phyloP scores from a whole-genome alignment of 1,140 invertebrate genomes.

The Trinorchestia longiramus region DNA sequence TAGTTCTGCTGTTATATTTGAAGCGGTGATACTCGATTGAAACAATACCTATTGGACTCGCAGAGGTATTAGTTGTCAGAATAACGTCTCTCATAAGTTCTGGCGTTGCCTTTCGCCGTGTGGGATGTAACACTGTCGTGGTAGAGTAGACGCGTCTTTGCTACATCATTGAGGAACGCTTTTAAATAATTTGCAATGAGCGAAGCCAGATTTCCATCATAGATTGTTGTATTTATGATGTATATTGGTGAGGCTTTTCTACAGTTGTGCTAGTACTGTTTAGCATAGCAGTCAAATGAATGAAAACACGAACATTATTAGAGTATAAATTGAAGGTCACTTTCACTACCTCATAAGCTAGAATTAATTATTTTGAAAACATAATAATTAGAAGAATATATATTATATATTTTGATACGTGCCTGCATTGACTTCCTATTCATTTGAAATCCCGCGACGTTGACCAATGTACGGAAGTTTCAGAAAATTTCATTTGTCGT shows the following conservation, averaged over 20 bases:
- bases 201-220: not conserved
- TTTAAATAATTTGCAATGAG: not conserved
- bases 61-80: not conserved
- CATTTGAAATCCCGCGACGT: not conserved
- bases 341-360: not conserved
- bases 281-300: not conserved
- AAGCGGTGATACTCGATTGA: not conserved
- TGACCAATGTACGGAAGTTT: not conserved
- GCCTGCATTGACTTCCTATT: not conserved
- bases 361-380: not conserved
- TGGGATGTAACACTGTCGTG: not conserved
- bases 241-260: not conserved
- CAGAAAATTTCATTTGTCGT: not conserved
- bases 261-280: not conserved
- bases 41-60: not conserved
- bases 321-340: not conserved
- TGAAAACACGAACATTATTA: not conserved
- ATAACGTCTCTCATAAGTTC: not conserved
- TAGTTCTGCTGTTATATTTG: not conserved
- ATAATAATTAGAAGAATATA: too few relatives aligned
- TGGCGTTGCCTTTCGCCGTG: not conserved
- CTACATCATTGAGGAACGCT: not conserved
- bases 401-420: not conserved
- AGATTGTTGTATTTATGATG: not conserved
- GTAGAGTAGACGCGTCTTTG: not conserved